Conservation (phyloP, 2,113 vertebrate genomes). For the Pelusios castaneus region DNA sequence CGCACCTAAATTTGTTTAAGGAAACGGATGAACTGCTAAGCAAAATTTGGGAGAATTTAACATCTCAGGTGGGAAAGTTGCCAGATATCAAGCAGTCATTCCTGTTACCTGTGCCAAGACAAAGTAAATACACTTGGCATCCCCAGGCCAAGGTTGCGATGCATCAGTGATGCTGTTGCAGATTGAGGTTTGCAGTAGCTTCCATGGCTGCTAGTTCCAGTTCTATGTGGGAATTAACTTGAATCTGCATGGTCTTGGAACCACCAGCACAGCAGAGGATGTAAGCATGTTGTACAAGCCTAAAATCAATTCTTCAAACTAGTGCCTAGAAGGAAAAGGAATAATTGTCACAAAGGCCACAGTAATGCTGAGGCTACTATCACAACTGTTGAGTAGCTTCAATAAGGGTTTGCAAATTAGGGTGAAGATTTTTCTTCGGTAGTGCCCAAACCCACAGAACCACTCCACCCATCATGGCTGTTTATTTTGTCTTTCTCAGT, state of each 20-base stretch:
- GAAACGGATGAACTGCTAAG: constrained; percentile 65
- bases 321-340: not conserved
- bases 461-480: not conserved
- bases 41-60: constrained; percentile 45
- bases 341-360: not conserved
- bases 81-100: not conserved
- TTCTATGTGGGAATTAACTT: not conserved
- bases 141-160: not conserved
- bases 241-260: not conserved
- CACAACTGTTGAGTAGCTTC: not conserved
- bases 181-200: not conserved
- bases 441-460: not conserved
- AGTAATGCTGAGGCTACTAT: not conserved
- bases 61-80: not conserved
- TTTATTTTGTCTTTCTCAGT: not conserved
- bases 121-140: not conserved
- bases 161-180: not conserved
- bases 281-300: not conserved
- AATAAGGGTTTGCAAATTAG: not conserved
- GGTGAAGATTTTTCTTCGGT: not conserved
- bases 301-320: not conserved
- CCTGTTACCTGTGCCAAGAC: not conserved
- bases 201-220: not conserved
- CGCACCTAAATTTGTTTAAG: constrained; percentile 63
- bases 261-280: not conserved